These are phyloP conservation scores for Helostoma temminkii DNA, from an alignment of 2,797 vertebrate species.

Conservation along the genomic window DNA sequence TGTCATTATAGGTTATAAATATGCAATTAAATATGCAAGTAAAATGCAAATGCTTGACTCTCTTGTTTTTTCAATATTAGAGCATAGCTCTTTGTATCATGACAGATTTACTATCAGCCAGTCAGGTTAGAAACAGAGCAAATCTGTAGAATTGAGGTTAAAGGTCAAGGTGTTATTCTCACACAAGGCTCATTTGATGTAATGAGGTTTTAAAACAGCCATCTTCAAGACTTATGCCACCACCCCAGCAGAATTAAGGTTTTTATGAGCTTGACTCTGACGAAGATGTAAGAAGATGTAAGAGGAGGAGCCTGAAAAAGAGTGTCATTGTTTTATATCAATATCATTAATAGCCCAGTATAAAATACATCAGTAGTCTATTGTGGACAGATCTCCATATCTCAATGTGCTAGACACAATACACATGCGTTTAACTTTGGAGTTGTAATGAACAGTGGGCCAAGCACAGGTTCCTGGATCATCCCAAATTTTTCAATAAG, in stretches of 20 bases:
- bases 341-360: too few species aligned
- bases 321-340: not conserved
- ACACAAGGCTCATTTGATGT: not conserved
- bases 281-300: not conserved
- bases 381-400: too few species aligned
- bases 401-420: not conserved
- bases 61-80: slow-evolving; percentile 2
- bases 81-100: too few species aligned
- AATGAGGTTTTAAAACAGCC: not conserved
- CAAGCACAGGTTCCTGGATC: too few species aligned
- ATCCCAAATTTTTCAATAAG: not conserved
- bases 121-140: not conserved
- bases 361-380: too few species aligned
- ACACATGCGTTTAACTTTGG: not conserved
- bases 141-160: not conserved
- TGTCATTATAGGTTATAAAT: slow-evolving; percentile 13
- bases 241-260: not conserved
- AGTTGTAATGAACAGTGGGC: not conserved
- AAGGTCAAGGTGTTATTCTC: not conserved
- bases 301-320: not conserved
- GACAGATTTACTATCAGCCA: not conserved
- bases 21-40: not conserved
- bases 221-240: not conserved
- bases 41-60: slow-evolving; percentile 6
- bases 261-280: not conserved